phyloP scores from a whole-genome alignment of 2,797 vertebrate species.

The Alcedo atthis region DNA sequence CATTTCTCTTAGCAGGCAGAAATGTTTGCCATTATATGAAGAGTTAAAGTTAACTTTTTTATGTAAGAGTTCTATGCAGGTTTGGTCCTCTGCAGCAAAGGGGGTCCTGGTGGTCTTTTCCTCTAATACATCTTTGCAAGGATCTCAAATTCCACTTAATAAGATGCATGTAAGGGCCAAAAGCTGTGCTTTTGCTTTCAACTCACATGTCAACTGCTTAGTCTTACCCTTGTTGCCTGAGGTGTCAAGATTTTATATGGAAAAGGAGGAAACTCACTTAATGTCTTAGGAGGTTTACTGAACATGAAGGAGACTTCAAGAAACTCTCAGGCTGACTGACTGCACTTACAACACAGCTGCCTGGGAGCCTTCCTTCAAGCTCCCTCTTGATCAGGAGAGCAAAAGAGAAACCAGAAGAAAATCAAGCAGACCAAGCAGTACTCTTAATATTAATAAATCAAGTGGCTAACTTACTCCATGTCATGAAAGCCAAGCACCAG shows the following conservation, averaged over 20 bases:
- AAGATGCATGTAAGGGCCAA: background rate
- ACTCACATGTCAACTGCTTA: background rate
- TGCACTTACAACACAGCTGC: background rate
- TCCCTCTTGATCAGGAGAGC: background rate
- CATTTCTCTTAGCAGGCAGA: background rate
- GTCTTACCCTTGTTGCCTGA: background rate
- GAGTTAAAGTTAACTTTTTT: background rate
- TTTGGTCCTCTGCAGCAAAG: background rate
- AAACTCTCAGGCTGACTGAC: conserved; percentile 2
- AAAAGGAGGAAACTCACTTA: conserved; percentile 6
- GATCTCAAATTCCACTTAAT: background rate
- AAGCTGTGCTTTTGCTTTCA: conserved; percentile 7
- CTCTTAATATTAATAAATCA: conserved; percentile 46
- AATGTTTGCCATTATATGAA: background rate
- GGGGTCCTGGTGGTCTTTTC: background rate
- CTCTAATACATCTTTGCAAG: background rate
- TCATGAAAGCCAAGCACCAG: conserved; percentile 42
- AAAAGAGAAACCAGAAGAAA: background rate
- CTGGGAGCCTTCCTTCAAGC: background rate
- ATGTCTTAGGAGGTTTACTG: background rate
- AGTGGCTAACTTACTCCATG: conserved; percentile 30
- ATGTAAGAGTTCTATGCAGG: background rate
- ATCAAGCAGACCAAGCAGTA: background rate
- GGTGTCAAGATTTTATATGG: conserved; percentile 12
- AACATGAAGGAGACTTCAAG: background rate